Conservation (phyloP, 2,113 vertebrate species). For the Artemisiospiza belli region DNA sequence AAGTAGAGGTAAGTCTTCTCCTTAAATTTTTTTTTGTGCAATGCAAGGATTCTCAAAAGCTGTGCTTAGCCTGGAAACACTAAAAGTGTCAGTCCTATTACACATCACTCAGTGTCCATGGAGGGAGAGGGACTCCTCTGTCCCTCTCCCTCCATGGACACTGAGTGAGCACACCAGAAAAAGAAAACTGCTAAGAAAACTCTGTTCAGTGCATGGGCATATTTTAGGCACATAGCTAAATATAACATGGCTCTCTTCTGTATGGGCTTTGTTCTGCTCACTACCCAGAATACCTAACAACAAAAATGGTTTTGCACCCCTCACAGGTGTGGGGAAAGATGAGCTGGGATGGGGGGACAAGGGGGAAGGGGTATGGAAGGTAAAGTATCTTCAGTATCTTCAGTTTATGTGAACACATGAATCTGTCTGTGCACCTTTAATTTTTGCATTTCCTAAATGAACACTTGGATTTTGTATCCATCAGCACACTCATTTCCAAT, state of each 20-base stretch:
- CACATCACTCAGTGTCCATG: background rate
- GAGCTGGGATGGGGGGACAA: background rate
- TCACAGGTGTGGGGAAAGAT: background rate
- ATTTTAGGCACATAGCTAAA: background rate
- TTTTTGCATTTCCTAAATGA: background rate
- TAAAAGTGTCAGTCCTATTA: background rate
- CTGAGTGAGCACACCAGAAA: background rate
- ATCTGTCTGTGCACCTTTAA: background rate
- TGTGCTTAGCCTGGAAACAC: background rate
- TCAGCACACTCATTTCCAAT: background rate
- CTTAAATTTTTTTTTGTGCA: background rate
- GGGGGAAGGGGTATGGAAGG: background rate
- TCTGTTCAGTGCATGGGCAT: background rate
- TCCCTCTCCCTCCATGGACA: background rate
- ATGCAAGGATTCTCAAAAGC: background rate
- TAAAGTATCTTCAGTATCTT: background rate
- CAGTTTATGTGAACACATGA: background rate
- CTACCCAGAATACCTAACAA: background rate
- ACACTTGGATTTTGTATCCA: background rate
- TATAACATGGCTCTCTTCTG: background rate
- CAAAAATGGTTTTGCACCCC: background rate
- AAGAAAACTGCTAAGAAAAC: background rate
- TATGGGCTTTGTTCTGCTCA: background rate
- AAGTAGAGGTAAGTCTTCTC: background rate
- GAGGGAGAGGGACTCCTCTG: background rate